Evolutionary conservation across 2,797 vertebrate genomes (phyloP).

Genomic region (Adrianichthys oophorus): DNA sequence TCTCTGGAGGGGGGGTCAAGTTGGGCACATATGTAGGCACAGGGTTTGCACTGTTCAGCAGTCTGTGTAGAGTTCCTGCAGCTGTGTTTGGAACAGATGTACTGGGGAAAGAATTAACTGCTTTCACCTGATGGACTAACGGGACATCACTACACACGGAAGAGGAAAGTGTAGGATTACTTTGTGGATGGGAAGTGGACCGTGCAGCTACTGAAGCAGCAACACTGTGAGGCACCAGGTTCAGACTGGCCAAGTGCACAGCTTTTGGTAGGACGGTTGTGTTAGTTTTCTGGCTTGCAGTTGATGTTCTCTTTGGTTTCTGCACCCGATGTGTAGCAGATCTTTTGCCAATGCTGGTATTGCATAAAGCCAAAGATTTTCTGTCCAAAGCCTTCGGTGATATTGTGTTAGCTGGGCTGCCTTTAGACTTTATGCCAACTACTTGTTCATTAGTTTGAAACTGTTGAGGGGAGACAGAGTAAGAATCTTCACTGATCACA

Average conservation of each 20-base stretch:
- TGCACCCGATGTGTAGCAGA: constrained; percentile 52
- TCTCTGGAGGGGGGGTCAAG: constrained; percentile 86
- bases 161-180: constrained; percentile 77
- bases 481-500: constrained; percentile 79
- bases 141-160: constrained; percentile 85
- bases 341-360: constrained; percentile 61
- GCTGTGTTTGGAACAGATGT: constrained; percentile 65
- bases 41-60: constrained; percentile 88
- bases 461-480: constrained; percentile 57
- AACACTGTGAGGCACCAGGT: constrained; percentile 94
- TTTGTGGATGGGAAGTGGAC: constrained; percentile 76
- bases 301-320: constrained; percentile 71
- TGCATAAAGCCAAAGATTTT: constrained; percentile 64
- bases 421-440: constrained; percentile 60
- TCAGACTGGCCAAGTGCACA: constrained; percentile 95
- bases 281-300: constrained; percentile 40
- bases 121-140: constrained; percentile 92
- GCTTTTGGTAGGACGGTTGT: constrained; percentile 91
- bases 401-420: constrained; percentile 13
- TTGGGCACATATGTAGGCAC: constrained; percentile 92
- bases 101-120: constrained; percentile 71
- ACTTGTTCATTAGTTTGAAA: constrained; percentile 59
- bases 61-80: constrained; percentile 87
- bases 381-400: constrained; percentile 51
- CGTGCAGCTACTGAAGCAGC: constrained; percentile 88